These are phyloP conservation scores for Stichodactyla helianthus DNA, from an alignment of 64 coral and sea anemone genomes.

Conservation along the genomic window DNA sequence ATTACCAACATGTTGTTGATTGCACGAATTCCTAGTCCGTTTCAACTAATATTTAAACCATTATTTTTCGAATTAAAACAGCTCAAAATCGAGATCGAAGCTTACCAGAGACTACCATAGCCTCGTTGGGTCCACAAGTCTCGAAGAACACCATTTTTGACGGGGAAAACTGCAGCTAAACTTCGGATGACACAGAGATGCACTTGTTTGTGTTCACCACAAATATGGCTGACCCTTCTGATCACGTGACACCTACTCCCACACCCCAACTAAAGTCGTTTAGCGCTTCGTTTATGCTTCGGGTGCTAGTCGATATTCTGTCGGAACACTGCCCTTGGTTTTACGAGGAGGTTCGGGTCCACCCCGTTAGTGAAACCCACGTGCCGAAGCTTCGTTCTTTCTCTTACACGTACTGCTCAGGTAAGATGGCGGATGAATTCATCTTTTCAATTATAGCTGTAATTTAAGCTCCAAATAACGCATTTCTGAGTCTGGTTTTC, in stretches of 20 bases:
- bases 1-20: not conserved
- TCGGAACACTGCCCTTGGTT: slow-evolving; percentile 14
- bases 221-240: slow-evolving; percentile 22
- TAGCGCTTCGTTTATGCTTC: not conserved
- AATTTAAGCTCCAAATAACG: not conserved
- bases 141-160: slow-evolving; percentile 88
- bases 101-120: slow-evolving; percentile 97
- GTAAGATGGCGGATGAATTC: slow-evolving; percentile 76
- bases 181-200: not conserved
- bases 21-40: not conserved
- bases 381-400: slow-evolving; percentile 60
- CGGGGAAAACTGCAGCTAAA: not conserved
- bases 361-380: slow-evolving; percentile 72
- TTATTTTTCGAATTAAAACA: slow-evolving; percentile 11
- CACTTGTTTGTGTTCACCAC: slow-evolving; percentile 32
- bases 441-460: not conserved
- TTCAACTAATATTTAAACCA: slow-evolving; percentile 17
- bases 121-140: slow-evolving; percentile 97
- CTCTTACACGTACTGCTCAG: slow-evolving; percentile 73
- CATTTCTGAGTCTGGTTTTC: not conserved
- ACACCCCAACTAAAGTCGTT: slow-evolving; percentile 23
- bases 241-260: slow-evolving; percentile 50
- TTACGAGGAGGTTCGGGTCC: slow-evolving; percentile 16
- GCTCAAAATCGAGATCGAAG: not conserved
- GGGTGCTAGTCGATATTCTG: slow-evolving; percentile 41